Evolutionary conservation across 1,140 invertebrate genomes (phyloP).

Genomic region (Drosophila sp.): DNA sequence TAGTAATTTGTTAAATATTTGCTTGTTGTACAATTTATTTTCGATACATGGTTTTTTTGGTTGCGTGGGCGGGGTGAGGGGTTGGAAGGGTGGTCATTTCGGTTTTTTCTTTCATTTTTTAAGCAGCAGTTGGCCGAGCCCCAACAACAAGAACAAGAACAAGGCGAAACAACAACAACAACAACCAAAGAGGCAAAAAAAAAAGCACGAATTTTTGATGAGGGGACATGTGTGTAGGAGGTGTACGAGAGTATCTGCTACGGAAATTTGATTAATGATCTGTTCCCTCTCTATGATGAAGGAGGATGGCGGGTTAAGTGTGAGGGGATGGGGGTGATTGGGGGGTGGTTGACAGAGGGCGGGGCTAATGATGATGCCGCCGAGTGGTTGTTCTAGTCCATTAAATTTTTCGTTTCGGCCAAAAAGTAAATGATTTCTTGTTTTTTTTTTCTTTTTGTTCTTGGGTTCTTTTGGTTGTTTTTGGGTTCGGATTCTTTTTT

Average conservation of each 20-base stretch:
- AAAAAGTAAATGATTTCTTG: slow-evolving; percentile 45
- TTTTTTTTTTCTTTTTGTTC: slow-evolving; percentile 38
- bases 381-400: slow-evolving; percentile 71
- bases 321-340: not conserved
- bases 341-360: slow-evolving; percentile 23
- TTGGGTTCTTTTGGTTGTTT: slow-evolving; percentile 32
- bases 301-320: not conserved
- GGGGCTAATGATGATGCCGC: slow-evolving; percentile 60
- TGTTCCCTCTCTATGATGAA: not conserved
- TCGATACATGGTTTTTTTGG: slow-evolving; percentile 64
- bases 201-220: slow-evolving; percentile 1
- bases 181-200: not conserved
- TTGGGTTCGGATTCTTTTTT: slow-evolving; percentile 17
- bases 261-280: slow-evolving; percentile 80
- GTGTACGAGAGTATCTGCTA: slow-evolving; percentile 42
- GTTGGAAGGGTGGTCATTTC: not conserved
- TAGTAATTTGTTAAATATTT: slow-evolving; percentile 83
- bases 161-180: not conserved
- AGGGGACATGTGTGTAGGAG: slow-evolving; percentile 31
- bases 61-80: no score
- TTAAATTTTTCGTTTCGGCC: slow-evolving; percentile 58
- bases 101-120: slow-evolving; percentile 55
- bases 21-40: slow-evolving; percentile 80
- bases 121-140: slow-evolving; percentile 48
- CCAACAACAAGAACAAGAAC: slow-evolving; percentile 23